These are phyloP conservation scores for Nebria ingens DNA, from an alignment of 1,140 invertebrate species.

Conservation along the genomic window DNA sequence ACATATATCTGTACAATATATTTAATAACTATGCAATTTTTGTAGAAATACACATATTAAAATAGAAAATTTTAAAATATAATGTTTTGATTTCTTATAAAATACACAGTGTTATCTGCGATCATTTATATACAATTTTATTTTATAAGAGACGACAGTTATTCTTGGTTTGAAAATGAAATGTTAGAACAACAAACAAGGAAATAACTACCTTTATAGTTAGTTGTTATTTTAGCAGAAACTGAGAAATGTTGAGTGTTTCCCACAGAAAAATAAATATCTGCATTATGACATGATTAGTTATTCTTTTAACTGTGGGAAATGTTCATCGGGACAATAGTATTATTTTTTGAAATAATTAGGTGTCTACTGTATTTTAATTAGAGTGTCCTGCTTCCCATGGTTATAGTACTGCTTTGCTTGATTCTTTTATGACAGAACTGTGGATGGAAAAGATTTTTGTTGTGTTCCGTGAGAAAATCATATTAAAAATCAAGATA, in stretches of 20 bases:
- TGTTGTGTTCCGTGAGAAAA: conserved; percentile 2
- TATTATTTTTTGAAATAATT: conserved; percentile 31
- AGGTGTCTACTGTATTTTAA: conserved; percentile 30
- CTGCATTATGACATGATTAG: conserved; percentile 15
- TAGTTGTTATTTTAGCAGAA: conserved; percentile 11
- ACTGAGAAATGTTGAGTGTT: conserved; percentile 15
- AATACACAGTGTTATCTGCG: conserved; percentile 7
- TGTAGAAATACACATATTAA: conserved; percentile 18
- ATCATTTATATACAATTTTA: conserved; percentile 4
- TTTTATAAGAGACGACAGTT: background rate
- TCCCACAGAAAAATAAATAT: conserved; percentile 15
- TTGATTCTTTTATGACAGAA: background rate
- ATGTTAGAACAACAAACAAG: background rate
- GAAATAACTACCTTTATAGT: too few relatives aligned
- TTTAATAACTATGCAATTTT: conserved; percentile 13
- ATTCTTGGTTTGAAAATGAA: background rate
- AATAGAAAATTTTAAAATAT: conserved; percentile 7
- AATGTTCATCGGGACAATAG: conserved; percentile 21
- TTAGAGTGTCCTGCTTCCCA: conserved; percentile 28
- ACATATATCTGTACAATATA: conserved; percentile 17
- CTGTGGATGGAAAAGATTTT: background rate
- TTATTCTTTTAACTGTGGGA: conserved; percentile 16
- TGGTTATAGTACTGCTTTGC: too few relatives aligned
- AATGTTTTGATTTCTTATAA: too few relatives aligned
- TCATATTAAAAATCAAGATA: background rate